Evolutionary conservation across 2,888 invertebrate species (phyloP).

Genomic region (Tetrapedia diversipes): DNA sequence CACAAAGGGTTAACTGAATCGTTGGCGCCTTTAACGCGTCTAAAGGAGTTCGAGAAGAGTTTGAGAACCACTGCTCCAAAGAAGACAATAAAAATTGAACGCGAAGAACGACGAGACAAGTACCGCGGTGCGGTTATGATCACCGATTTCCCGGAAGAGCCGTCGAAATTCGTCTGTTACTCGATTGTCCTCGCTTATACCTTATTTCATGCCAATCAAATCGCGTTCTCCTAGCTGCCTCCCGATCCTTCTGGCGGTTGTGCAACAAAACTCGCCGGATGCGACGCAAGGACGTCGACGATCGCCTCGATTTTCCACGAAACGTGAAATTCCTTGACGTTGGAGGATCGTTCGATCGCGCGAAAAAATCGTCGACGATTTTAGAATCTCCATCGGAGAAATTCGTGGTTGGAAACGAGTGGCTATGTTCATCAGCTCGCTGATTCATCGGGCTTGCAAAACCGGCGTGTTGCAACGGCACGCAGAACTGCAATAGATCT

Average conservation of each 20-base stretch:
- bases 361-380: neutral
- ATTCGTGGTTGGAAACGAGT: slow-evolving; percentile 6
- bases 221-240: slow-evolving; percentile 5
- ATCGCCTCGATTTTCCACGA: neutral
- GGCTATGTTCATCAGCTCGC: neutral
- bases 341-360: neutral
- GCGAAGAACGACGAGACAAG: neutral
- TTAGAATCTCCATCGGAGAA: slow-evolving; percentile 7
- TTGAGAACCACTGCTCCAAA: too few relatives aligned
- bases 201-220: slow-evolving; percentile 18
- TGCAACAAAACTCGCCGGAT: slow-evolving; percentile 56
- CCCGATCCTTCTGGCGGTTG: slow-evolving; percentile 24
- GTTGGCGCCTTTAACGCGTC: too few relatives aligned
- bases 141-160: neutral
- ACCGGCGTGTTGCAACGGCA: slow-evolving; percentile 12
- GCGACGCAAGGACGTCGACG: slow-evolving; percentile 47
- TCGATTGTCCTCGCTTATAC: slow-evolving; percentile 29
- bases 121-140: neutral
- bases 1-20: too few relatives aligned
- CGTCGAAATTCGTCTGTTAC: slow-evolving; percentile 1
- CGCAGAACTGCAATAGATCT: slow-evolving; percentile 5
- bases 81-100: neutral
- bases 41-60: too few relatives aligned
- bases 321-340: neutral
- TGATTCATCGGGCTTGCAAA: slow-evolving; percentile 44